phyloP scores from a whole-genome alignment of 2,113 vertebrate species.

The Dipodomys stephensi region DNA sequence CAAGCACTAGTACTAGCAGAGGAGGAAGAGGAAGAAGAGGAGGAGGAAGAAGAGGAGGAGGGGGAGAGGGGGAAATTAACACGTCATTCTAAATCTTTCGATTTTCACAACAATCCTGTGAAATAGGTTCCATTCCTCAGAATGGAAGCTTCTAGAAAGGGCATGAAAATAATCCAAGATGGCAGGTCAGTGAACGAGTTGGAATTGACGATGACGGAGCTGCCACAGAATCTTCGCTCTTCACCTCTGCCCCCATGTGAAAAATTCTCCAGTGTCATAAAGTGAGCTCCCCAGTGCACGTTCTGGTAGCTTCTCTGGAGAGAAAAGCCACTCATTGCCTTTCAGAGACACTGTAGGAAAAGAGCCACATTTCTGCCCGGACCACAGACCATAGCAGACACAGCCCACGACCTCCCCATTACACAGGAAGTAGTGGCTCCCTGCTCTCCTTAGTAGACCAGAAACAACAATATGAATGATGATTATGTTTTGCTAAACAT shows the following conservation, averaged over 20 bases:
- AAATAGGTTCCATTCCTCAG: neutral
- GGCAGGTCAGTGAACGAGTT: neutral
- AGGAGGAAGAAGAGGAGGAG: neutral
- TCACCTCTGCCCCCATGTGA: neutral
- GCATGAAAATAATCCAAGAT: neutral
- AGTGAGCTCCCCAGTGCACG: neutral
- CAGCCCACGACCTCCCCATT: neutral
- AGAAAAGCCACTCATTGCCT: neutral
- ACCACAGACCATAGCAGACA: neutral
- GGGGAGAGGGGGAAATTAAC: neutral
- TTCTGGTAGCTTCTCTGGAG: neutral
- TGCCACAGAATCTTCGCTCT: neutral
- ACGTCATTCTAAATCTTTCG: neutral
- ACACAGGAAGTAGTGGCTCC: neutral
- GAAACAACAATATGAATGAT: neutral
- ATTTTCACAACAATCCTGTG: neutral
- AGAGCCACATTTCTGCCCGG: neutral
- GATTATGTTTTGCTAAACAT: neutral
- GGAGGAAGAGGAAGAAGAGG: no score
- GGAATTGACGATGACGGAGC: neutral
- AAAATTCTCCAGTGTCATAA: neutral
- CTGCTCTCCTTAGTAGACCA: neutral
- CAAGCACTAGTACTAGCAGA: no score
- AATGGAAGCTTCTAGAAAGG: conserved; percentile 11
- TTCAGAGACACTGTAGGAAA: neutral